Base-by-base conservation (phyloP, 2,113 vertebrate species). In the Grantiella picta region DNA sequence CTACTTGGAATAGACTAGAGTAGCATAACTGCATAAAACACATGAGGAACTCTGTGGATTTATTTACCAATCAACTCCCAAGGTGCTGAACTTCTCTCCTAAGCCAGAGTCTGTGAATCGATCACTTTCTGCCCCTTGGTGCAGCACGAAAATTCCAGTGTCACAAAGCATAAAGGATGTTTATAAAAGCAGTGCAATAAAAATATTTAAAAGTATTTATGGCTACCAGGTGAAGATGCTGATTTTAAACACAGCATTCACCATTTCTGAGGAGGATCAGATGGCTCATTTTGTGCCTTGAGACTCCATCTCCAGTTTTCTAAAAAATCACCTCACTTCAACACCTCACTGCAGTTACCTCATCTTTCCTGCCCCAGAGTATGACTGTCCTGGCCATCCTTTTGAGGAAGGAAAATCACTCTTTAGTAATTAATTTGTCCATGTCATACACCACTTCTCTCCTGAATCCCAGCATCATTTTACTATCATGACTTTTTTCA, bases 41-140 rank as follows among this genome's bases (percentile, higher is more conserved):
- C n/a, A 25, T 0, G 0, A 69, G 25, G 28, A 73, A 45, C 15
- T 56, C 2, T 0, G 5, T 28, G 1, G 35, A 21, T 59, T 92
- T 87, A 49, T 61, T 61, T 45, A 69, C 16, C 22, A 28, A 54
- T 71, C 45, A 50, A 9, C 59, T 84, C 53, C 29, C 57, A 69
- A 50, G 29, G 27, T 66, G 15, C 20, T 14, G 5, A 56, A 36
- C 21, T 53, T 44, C 15, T 49, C 49, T 82, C 14, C 16, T 28
- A 72, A 82, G 24, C 5, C 38, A 38, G 9, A 53, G 8, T 20
- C 40, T 59, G 14, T 23, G 36, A 60, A 61, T 42, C 0, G 1
- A 29, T 69, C 18, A 3, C 9, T 19, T 31, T 53, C 20, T 69
- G 13, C 25, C 49, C 35, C 1, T 0, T 0, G 7, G 17, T 13